phyloP scores from a whole-genome alignment of 2,797 vertebrate genomes.

The Anabas testudineus region DNA sequence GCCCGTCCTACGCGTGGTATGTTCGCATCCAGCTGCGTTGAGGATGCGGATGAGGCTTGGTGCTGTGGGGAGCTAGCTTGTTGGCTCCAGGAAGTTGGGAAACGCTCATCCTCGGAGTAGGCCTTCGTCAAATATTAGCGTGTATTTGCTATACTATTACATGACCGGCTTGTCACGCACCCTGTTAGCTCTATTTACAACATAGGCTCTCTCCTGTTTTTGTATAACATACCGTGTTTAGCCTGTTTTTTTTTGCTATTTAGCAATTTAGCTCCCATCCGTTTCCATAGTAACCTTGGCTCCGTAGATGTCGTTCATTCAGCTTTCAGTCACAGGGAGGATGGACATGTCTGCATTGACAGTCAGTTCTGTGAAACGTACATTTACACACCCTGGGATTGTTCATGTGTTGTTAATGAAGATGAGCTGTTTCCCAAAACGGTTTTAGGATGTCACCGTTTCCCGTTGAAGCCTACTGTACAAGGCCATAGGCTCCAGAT shows the following conservation, averaged over 20 bases:
- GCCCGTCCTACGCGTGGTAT: background rate
- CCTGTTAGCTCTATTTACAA: background rate
- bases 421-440: background rate
- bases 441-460: background rate
- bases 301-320: slow-evolving; percentile 52
- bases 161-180: slow-evolving; percentile 2
- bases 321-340: background rate
- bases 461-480: slow-evolving; percentile 1
- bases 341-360: slow-evolving; percentile 16
- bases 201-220: background rate
- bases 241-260: slow-evolving; percentile 33
- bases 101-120: slow-evolving; percentile 57
- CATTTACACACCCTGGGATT: background rate
- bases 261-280: slow-evolving; percentile 61
- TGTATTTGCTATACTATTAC: slow-evolving; percentile 2
- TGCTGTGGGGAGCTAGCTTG: slow-evolving; percentile 63
- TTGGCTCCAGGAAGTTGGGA: slow-evolving; percentile 76
- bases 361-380: slow-evolving; percentile 15
- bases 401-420: background rate
- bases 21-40: too few relatives aligned
- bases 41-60: slow-evolving; percentile 45
- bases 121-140: slow-evolving; percentile 57
- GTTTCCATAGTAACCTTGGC: slow-evolving; percentile 86
- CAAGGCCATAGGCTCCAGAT: background rate
- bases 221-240: slow-evolving; percentile 1